phyloP scores from a whole-genome alignment of 2,113 vertebrate genomes.

The Hydrolagus affinis region DNA sequence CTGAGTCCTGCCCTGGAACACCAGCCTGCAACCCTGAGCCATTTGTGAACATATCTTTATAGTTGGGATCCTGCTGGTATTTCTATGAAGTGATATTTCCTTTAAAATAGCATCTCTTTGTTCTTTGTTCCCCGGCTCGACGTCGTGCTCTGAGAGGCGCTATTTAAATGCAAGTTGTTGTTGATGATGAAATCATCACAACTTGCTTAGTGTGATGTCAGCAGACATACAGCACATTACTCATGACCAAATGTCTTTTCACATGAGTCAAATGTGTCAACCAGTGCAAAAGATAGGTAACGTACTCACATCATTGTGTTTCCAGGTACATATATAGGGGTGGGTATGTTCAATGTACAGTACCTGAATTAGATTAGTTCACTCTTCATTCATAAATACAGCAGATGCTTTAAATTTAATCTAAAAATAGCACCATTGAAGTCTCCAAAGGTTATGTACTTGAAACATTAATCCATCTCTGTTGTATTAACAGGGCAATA shows the following conservation, averaged over 20 bases:
- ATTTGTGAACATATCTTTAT: too few species aligned
- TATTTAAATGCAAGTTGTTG: too few species aligned
- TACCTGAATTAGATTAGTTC: background rate
- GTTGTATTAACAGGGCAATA: too few species aligned
- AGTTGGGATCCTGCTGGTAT: too few species aligned
- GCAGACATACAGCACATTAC: slow-evolving; percentile 9
- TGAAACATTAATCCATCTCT: too few species aligned
- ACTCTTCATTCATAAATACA: background rate
- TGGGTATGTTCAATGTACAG: background rate
- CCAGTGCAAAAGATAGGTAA: too few species aligned
- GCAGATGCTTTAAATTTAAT: background rate
- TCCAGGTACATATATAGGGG: background rate
- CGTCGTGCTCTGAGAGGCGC: too few species aligned
- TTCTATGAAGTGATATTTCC: too few species aligned
- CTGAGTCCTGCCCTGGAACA: too few species aligned
- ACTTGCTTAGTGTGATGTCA: slow-evolving; percentile 26
- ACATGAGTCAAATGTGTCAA: background rate
- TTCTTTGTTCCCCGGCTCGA: too few species aligned
- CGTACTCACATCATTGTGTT: background rate
- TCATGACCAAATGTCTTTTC: slow-evolving; percentile 14
- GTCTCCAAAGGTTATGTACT: too few species aligned
- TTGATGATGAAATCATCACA: slow-evolving; percentile 21
- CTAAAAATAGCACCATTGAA: background rate
- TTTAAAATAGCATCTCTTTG: background rate
- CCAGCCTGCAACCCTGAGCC: too few species aligned